These are phyloP conservation scores for Ormyrus labotus DNA, from an alignment of 2,888 invertebrate genomes.

Conservation along the genomic window DNA sequence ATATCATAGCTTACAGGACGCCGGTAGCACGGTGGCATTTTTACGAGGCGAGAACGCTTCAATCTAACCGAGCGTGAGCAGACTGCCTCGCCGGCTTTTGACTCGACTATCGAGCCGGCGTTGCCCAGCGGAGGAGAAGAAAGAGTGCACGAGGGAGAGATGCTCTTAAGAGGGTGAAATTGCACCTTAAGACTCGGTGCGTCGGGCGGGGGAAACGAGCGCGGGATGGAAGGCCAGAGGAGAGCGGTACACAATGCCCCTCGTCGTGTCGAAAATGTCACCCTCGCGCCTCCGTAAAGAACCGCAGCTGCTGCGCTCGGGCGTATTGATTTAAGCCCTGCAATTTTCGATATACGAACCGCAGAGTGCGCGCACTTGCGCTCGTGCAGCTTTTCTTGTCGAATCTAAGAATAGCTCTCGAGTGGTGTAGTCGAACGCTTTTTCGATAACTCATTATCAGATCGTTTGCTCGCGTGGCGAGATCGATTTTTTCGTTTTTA, in stretches of 20 bases:
- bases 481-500: no score
- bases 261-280: no score
- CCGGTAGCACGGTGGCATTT: background rate
- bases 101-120: background rate
- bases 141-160: background rate
- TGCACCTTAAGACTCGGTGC: conserved; percentile 27
- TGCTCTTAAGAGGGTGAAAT: conserved; percentile 21
- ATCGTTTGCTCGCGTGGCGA: no score
- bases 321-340: conserved; percentile 17
- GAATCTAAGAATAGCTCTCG: no score
- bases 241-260: no score
- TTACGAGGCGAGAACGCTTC: conserved; percentile 3
- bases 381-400: no score
- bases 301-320: no score
- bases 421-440: no score
- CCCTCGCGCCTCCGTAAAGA: no score
- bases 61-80: conserved; percentile 24
- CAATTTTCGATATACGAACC: conserved; percentile 19
- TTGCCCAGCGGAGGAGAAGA: no score
- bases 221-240: no score
- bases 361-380: background rate
- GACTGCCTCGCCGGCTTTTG: background rate
- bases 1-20: background rate
- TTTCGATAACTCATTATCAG: no score
- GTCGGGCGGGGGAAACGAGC: background rate